These are phyloP conservation scores for Micromesistius poutassou DNA, from an alignment of 2,797 vertebrate genomes.

Conservation along the genomic window DNA sequence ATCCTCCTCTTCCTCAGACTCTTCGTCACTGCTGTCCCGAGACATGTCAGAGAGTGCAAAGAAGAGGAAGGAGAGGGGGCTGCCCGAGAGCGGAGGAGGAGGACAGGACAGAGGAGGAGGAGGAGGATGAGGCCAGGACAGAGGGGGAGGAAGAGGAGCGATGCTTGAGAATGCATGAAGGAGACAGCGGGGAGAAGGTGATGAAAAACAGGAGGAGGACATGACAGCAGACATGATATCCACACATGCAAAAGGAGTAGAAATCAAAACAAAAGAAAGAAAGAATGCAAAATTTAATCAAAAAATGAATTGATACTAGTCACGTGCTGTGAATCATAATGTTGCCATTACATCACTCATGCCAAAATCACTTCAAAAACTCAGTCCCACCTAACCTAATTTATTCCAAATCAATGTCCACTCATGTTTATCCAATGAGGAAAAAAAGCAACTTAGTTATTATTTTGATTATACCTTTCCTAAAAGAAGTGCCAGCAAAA, in stretches of 20 bases:
- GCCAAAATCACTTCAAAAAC: background rate
- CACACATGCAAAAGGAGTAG: background rate
- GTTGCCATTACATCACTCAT: background rate
- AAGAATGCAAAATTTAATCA: background rate
- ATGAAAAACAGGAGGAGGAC: slow-evolving; percentile 14
- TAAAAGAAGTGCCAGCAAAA: background rate
- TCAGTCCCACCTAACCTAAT: background rate
- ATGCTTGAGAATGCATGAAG: slow-evolving; percentile 60
- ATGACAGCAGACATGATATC: background rate
- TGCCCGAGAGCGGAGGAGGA: slow-evolving; percentile 52
- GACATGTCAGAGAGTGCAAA: slow-evolving; percentile 90
- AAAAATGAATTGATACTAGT: background rate
- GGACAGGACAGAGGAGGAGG: slow-evolving; percentile 34
- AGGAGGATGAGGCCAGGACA: slow-evolving; percentile 35
- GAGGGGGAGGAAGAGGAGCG: slow-evolving; percentile 26
- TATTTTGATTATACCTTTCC: background rate
- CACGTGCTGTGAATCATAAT: background rate
- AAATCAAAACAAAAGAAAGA: background rate
- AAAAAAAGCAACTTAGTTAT: background rate
- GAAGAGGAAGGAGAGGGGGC: slow-evolving; percentile 91
- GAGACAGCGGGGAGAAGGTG: slow-evolving; percentile 14
- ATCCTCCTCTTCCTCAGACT: slow-evolving; percentile 89
- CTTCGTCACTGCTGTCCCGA: slow-evolving; percentile 96
- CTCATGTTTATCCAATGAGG: background rate
- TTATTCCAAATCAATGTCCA: background rate